These are phyloP conservation scores for Phrynosoma blainvillii DNA, from an alignment of 2,113 vertebrate species.

Conservation along the genomic window DNA sequence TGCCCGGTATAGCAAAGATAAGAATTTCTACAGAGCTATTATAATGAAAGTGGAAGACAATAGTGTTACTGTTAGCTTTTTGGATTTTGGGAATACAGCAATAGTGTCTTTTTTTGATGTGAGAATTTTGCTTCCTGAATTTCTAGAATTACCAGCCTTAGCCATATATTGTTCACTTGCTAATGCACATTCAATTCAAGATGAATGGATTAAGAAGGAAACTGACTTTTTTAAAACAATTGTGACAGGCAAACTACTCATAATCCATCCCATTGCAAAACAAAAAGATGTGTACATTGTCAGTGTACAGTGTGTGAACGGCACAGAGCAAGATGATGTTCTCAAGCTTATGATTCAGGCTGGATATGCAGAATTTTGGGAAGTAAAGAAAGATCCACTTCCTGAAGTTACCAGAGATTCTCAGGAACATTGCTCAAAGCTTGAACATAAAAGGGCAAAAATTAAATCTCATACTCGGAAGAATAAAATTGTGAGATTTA, in stretches of 20 bases:
- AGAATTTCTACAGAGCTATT: slow-evolving; percentile 84
- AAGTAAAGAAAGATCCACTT: slow-evolving; percentile 43
- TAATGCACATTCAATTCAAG: slow-evolving; percentile 77
- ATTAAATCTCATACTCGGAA: not conserved
- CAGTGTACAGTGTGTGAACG: slow-evolving; percentile 68
- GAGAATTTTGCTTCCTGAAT: slow-evolving; percentile 83
- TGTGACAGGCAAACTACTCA: slow-evolving; percentile 78
- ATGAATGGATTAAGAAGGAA: slow-evolving; percentile 79
- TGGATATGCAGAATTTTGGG: slow-evolving; percentile 79
- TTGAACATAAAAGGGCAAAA: not conserved
- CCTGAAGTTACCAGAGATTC: not conserved
- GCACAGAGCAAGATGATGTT: slow-evolving; percentile 66
- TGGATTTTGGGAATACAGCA: slow-evolving; percentile 92
- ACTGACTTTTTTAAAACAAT: slow-evolving; percentile 81
- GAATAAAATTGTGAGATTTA: slow-evolving; percentile 17
- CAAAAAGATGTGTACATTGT: slow-evolving; percentile 78
- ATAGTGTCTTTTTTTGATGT: slow-evolving; percentile 81
- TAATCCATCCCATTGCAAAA: slow-evolving; percentile 76
- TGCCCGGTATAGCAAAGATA: slow-evolving; percentile 85
- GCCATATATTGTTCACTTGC: slow-evolving; percentile 86
- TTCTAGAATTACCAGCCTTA: slow-evolving; percentile 80
- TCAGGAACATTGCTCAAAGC: not conserved
- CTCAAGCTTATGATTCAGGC: slow-evolving; percentile 73
- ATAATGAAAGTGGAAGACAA: slow-evolving; percentile 72
- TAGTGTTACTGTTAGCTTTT: slow-evolving; percentile 80